Evolutionary conservation across 2,113 vertebrate species (phyloP).

Genomic region (Tragelaphus strepsiceros): DNA sequence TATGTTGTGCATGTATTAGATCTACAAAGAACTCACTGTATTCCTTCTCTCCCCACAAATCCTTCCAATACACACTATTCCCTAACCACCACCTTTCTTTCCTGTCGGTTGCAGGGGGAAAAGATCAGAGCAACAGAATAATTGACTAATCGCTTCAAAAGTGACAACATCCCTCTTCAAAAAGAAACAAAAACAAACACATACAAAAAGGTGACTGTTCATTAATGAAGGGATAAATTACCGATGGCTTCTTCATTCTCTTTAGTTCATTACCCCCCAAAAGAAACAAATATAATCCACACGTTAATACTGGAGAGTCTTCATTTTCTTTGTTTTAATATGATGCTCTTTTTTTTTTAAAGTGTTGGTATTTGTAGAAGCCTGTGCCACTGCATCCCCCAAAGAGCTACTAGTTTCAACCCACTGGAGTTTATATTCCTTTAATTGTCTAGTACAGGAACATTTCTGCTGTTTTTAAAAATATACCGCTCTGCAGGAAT

Average conservation of each 20-base stretch:
- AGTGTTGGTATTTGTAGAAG: slow-evolving; percentile 77
- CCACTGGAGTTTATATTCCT: slow-evolving; percentile 83
- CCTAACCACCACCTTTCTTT: slow-evolving; percentile 73
- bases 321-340: slow-evolving; percentile 74
- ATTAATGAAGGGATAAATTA: slow-evolving; percentile 84
- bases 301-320: slow-evolving; percentile 74
- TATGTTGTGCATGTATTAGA: slow-evolving; percentile 82
- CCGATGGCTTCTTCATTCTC: slow-evolving; percentile 80
- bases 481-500: slow-evolving; percentile 80
- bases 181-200: slow-evolving; percentile 77
- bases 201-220: slow-evolving; percentile 78
- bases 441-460: slow-evolving; percentile 81
- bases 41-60: slow-evolving; percentile 64
- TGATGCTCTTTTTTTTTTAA: slow-evolving; percentile 68
- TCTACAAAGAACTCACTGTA: slow-evolving; percentile 85
- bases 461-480: slow-evolving; percentile 75
- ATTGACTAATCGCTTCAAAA: slow-evolving; percentile 82
- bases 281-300: slow-evolving; percentile 74
- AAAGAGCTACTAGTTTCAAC: slow-evolving; percentile 83
- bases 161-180: slow-evolving; percentile 74
- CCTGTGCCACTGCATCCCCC: slow-evolving; percentile 77
- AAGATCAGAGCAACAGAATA: slow-evolving; percentile 81
- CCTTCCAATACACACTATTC: slow-evolving; percentile 40
- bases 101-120: slow-evolving; percentile 70
- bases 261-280: slow-evolving; percentile 69